Evolutionary conservation across 1,140 invertebrate genomes (phyloP).

Genomic region (Megalopta genalis): DNA sequence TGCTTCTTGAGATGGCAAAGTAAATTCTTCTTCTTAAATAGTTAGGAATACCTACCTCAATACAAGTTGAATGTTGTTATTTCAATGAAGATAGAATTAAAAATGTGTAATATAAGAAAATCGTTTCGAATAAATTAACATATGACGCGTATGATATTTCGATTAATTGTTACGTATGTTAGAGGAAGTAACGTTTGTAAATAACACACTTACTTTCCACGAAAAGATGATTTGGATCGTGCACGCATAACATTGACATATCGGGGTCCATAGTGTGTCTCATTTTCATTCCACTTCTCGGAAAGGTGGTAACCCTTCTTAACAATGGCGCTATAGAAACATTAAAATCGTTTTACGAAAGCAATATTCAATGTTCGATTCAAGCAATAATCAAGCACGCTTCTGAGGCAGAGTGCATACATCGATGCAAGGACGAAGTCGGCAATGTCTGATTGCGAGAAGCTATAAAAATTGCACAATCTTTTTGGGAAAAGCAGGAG

Average conservation of each 20-base stretch:
- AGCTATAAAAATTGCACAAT: not conserved
- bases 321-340: conserved; percentile 70
- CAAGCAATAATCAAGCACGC: not conserved
- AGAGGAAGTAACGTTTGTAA: conserved; percentile 11
- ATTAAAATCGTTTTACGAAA: conserved; percentile 51
- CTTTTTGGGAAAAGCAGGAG: not conserved
- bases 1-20: too few relatives aligned
- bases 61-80: too few relatives aligned
- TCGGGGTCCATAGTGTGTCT: conserved; percentile 70
- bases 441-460: not conserved
- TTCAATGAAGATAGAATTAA: too few relatives aligned
- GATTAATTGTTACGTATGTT: not conserved
- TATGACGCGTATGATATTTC: not conserved
- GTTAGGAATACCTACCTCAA: too few relatives aligned
- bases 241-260: conserved; percentile 59
- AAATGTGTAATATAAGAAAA: not conserved
- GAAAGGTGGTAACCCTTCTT: conserved; percentile 69
- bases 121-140: too few relatives aligned
- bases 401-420: not conserved
- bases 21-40: too few relatives aligned
- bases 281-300: conserved; percentile 63
- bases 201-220: conserved; percentile 69
- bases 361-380: not conserved
- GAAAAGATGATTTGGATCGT: conserved; percentile 60
- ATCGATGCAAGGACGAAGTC: not conserved